Percentiles rank a stretch among this genome's conserved stretches.
Conservation (phyloP, 2,888 invertebrate genomes). For the Caenorhabditis drosophilae region DNA sequence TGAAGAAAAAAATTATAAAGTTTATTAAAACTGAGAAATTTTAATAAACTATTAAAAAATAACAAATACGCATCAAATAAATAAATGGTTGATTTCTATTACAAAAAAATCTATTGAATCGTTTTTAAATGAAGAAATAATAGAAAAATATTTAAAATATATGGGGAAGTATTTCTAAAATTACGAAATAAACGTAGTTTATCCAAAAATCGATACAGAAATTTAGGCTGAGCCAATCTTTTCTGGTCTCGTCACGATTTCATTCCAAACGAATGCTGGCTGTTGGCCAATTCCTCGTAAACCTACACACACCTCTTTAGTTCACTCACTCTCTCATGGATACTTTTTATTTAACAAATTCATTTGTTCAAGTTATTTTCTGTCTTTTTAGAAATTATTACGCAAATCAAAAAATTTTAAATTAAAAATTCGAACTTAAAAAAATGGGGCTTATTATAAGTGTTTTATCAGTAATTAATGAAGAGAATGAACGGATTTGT, state of each 20-base stretch:
- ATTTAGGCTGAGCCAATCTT: conserved; percentile 40
- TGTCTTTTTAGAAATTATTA: neutral
- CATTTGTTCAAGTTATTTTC: neutral
- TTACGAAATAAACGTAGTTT: too few species aligned
- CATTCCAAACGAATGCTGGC: conserved; percentile 11
- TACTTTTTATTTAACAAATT: neutral
- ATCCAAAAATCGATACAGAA: conserved; percentile 34
- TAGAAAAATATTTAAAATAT: too few species aligned
- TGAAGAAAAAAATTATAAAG: too few species aligned
- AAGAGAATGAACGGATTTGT: conserved; percentile 11
- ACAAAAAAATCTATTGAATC: too few species aligned
- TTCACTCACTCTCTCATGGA: conserved; percentile 21
- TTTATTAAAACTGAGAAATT: too few species aligned
- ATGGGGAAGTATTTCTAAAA: too few species aligned
- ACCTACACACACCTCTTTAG: conserved; percentile 24
- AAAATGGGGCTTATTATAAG: conserved; percentile 9
- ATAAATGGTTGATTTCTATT: too few species aligned
- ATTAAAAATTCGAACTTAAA: too few species aligned
- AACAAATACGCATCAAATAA: too few species aligned
- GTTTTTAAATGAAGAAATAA: too few species aligned
- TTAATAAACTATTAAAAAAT: neutral
- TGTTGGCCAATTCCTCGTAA: conserved; percentile 23
- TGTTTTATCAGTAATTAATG: conserved; percentile 3
- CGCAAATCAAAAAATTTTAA: neutral
- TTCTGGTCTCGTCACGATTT: conserved; percentile 33